These are phyloP conservation scores for Caenorhabditis drosophilae DNA, from an alignment of 2,888 invertebrate genomes.

Conservation along the genomic window DNA sequence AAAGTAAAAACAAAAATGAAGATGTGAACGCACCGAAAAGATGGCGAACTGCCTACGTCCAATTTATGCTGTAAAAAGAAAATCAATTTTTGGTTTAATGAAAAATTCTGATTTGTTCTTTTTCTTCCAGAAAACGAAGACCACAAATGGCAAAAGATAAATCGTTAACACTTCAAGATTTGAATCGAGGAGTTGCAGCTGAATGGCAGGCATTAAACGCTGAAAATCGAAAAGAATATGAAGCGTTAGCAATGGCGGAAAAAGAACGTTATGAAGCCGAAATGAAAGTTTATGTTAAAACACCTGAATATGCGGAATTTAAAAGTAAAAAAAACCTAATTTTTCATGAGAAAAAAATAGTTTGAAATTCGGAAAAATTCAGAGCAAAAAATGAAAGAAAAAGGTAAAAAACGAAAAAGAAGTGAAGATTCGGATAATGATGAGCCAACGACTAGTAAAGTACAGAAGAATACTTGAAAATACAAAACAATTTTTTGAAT, in stretches of 20 bases:
- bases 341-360: not conserved
- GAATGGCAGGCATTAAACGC: conserved; percentile 27
- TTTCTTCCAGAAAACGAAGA: conserved; percentile 13
- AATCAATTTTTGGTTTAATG: not conserved
- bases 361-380: not conserved
- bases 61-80: conserved; percentile 22
- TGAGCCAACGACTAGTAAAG: not conserved
- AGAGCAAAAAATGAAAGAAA: not conserved
- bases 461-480: too few species aligned
- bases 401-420: conserved; percentile 10
- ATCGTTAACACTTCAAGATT: conserved; percentile 14
- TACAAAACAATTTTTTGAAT: too few species aligned
- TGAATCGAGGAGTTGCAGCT: conserved; percentile 22
- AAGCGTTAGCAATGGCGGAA: conserved; percentile 12
- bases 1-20: not conserved
- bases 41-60: conserved; percentile 25
- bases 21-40: conserved; percentile 34
- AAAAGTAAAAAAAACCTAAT: conserved; percentile 8
- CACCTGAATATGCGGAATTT: conserved; percentile 19
- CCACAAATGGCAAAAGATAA: conserved; percentile 2
- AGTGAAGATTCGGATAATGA: conserved; percentile 15
- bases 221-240: conserved; percentile 9
- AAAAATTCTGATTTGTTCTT: not conserved
- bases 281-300: conserved; percentile 26
- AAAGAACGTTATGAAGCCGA: conserved; percentile 9